These are phyloP conservation scores for Diglossa brunneiventris DNA, from an alignment of 2,113 vertebrate genomes.

Conservation along the genomic window DNA sequence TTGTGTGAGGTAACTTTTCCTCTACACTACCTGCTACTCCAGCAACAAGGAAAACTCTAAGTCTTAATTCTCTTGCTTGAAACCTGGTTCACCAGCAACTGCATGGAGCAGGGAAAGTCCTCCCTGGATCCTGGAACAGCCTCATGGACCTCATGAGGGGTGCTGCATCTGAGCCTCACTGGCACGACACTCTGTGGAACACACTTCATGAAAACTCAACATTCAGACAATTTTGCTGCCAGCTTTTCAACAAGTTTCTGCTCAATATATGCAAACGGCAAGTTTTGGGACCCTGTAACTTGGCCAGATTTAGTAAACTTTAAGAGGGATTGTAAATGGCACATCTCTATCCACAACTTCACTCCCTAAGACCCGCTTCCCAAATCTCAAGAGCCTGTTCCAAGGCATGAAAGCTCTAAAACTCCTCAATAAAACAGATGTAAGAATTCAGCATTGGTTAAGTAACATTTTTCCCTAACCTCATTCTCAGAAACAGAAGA, in stretches of 20 bases:
- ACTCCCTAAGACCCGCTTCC: background rate
- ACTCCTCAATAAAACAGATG: constrained; percentile 42
- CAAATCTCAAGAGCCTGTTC: constrained; percentile 19
- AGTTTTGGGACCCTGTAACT: background rate
- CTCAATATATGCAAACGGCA: background rate
- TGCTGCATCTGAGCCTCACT: background rate
- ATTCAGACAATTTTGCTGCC: background rate
- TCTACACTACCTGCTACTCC: background rate
- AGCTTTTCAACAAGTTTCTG: background rate
- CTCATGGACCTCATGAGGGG: background rate
- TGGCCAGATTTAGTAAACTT: background rate
- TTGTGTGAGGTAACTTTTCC: background rate
- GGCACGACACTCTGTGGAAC: background rate
- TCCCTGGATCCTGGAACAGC: background rate
- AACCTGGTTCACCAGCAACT: background rate
- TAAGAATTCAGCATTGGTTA: constrained; percentile 48
- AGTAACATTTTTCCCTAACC: constrained; percentile 57
- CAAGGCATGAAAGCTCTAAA: constrained; percentile 26
- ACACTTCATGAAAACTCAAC: background rate
- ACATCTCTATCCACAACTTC: background rate
- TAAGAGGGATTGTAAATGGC: background rate
- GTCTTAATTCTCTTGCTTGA: background rate
- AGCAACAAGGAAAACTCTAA: background rate
- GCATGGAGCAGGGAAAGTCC: background rate
- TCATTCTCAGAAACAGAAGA: constrained; percentile 50